phyloP scores from a whole-genome alignment of 2,113 vertebrate species.

The Lamprologus speciosus region DNA sequence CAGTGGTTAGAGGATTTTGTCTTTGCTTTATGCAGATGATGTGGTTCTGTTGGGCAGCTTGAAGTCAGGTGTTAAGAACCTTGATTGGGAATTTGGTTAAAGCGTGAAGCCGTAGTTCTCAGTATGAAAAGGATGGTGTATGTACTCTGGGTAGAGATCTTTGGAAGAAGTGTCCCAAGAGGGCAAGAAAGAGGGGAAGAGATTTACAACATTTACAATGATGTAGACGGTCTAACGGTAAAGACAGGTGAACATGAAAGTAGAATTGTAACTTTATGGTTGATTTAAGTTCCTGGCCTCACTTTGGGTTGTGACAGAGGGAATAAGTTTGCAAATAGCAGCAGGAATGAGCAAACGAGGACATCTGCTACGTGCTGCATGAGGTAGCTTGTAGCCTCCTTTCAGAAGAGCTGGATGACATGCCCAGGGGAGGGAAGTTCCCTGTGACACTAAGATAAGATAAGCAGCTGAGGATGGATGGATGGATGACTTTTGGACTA shows the following conservation, averaged over 20 bases:
- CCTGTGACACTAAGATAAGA: not conserved
- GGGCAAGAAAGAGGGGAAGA: rapidly evolving
- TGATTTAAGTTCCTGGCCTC: not conserved
- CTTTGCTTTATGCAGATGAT: not conserved
- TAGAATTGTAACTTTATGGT: not conserved
- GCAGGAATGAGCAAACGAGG: not conserved
- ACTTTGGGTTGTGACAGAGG: not conserved
- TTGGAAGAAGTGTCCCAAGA: not conserved
- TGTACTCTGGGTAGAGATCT: not conserved
- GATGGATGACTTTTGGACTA: rapidly evolving
- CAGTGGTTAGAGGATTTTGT: not conserved
- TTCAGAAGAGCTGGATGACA: not conserved
- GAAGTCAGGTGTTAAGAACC: not conserved
- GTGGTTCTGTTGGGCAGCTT: not conserved
- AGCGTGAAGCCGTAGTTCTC: rapidly evolving
- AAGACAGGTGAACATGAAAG: not conserved
- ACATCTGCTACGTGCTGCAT: not conserved
- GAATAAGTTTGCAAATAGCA: not conserved
- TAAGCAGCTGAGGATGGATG: not conserved
- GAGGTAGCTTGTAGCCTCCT: not conserved
- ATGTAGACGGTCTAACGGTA: rapidly evolving
- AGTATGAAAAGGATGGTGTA: not conserved
- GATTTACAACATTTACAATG: not conserved
- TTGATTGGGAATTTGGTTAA: not conserved
- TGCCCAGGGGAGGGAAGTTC: not conserved